Evolutionary conservation across 30 jellyfish, hydroid and myxozoan genomes (phyloP), one percentile per base, ranked within the genome.

Genomic region (Hydractinia echinata): DNA sequence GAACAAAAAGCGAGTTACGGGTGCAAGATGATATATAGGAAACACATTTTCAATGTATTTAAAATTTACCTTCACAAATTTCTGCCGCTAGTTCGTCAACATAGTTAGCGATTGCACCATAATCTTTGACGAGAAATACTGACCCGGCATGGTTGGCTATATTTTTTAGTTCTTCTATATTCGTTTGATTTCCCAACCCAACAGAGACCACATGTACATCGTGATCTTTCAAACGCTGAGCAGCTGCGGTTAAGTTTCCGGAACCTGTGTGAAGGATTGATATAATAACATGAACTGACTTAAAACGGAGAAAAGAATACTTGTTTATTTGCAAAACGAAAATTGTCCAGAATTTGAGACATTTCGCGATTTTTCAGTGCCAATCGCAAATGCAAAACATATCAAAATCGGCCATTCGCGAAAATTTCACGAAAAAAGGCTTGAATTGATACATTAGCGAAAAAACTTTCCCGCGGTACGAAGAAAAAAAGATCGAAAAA

Each of bases 151-250:
- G 55, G 30, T 85, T 86, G 70, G 93, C 88, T 16, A 92, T 87
- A 4, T 88, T 76, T 20, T 54, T 55, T 73, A 92, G 82, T 61
- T 92, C 98, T 6, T 72, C 54, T 62, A 72, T 56, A 50, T 79
- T 85, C 53, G 94, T 64, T 58, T 92, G 94, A 19, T 55, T 30
- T 1, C 98, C 98, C 44, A 92, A 87, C 11, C 95, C 98, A 79
- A 92, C 96, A 9, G 96, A 77, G 5, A 86, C 21, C 53, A 92
- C 84, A 54, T 92, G 90, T 5, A 84, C 84, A 11, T 94, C 95
- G 50, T 19, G 67, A 66, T 87, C 89, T 74, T 89, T 76, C 50
- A 92, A 64, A 7, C 89, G 89, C 54, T 83, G 76, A 11, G 89
- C 84, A 2, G 98, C 98, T 61, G 76, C 53, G 4, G 56, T 81